Percentiles rank a stretch among this genome's conserved stretches.
These are phyloP conservation scores for Siphonodentalium dalli DNA, from an alignment of 2,888 invertebrate genomes.

Conservation along the genomic window DNA sequence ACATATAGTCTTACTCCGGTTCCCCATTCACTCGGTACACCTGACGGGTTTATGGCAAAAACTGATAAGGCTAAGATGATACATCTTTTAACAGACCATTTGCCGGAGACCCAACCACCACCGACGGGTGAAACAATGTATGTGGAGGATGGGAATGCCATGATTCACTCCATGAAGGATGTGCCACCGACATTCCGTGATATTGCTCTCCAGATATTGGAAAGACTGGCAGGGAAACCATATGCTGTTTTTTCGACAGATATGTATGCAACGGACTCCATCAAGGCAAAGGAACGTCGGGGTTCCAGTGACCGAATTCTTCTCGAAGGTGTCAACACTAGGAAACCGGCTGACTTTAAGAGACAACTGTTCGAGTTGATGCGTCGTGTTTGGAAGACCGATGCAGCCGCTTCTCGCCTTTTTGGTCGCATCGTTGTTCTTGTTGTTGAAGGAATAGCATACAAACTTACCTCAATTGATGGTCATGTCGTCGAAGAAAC, in stretches of 20 bases:
- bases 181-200: slow-evolving; percentile 15
- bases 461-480: too few relatives aligned
- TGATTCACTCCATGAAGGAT: slow-evolving; percentile 15
- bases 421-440: too few relatives aligned
- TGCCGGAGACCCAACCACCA: neutral
- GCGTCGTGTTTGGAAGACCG: too few relatives aligned
- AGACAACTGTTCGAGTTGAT: too few relatives aligned
- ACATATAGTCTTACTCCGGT: slow-evolving; percentile 25
- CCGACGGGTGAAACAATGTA: neutral
- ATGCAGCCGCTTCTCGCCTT: too few relatives aligned
- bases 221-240: too few relatives aligned
- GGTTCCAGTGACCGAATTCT: slow-evolving; percentile 7
- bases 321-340: slow-evolving; percentile 6
- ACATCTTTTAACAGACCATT: slow-evolving; percentile 6
- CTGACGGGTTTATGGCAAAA: slow-evolving; percentile 18
- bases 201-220: slow-evolving; percentile 11
- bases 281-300: slow-evolving; percentile 11
- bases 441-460: too few relatives aligned
- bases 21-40: slow-evolving; percentile 16
- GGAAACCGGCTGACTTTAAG: slow-evolving; percentile 17
- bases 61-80: too few relatives aligned
- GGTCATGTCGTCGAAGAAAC: too few relatives aligned
- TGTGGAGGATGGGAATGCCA: slow-evolving; percentile 17
- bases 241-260: slow-evolving; percentile 18
- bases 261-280: neutral